phyloP scores from a whole-genome alignment of 2,888 invertebrate genomes.

The Morpho achilles region DNA sequence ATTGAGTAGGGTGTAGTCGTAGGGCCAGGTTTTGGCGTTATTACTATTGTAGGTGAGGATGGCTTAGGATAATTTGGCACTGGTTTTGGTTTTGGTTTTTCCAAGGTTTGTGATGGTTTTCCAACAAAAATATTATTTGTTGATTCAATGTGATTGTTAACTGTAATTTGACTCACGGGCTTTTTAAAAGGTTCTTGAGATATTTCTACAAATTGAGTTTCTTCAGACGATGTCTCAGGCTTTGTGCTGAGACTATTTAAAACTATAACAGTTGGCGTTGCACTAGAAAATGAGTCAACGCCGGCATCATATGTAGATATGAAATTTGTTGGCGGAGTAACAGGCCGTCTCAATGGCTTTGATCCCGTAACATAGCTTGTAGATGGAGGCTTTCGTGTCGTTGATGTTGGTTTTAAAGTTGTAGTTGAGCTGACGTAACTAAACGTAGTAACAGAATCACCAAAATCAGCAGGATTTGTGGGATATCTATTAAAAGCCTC shows the following conservation, averaged over 20 bases:
- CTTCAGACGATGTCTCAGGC: slow-evolving; percentile 44
- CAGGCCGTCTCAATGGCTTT: slow-evolving; percentile 72
- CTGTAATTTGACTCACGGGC: slow-evolving; percentile 74
- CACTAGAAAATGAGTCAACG: slow-evolving; percentile 66
- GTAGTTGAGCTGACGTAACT: slow-evolving; percentile 63
- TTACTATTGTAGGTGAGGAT: slow-evolving; percentile 81
- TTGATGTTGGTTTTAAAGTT: slow-evolving; percentile 47
- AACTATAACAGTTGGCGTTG: slow-evolving; percentile 71
- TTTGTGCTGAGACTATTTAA: slow-evolving; percentile 53
- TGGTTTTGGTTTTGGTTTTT: slow-evolving; percentile 60
- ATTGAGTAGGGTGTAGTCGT: slow-evolving; percentile 58
- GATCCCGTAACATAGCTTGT: slow-evolving; percentile 70
- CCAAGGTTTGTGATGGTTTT: slow-evolving; percentile 57
- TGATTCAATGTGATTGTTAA: slow-evolving; percentile 80
- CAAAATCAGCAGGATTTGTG: slow-evolving; percentile 61
- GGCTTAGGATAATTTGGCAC: slow-evolving; percentile 64
- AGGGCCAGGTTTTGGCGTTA: slow-evolving; percentile 83
- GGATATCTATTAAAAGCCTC: slow-evolving; percentile 69
- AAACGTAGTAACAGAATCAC: slow-evolving; percentile 60
- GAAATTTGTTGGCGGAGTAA: slow-evolving; percentile 44
- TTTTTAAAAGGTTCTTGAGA: slow-evolving; percentile 75
- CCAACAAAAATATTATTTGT: slow-evolving; percentile 74
- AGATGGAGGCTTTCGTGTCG: slow-evolving; percentile 59
- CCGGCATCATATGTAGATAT: slow-evolving; percentile 52
- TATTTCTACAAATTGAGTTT: slow-evolving; percentile 67